These are phyloP conservation scores for Arion vulgaris DNA, from an alignment of 1,140 invertebrate species.

Conservation along the genomic window DNA sequence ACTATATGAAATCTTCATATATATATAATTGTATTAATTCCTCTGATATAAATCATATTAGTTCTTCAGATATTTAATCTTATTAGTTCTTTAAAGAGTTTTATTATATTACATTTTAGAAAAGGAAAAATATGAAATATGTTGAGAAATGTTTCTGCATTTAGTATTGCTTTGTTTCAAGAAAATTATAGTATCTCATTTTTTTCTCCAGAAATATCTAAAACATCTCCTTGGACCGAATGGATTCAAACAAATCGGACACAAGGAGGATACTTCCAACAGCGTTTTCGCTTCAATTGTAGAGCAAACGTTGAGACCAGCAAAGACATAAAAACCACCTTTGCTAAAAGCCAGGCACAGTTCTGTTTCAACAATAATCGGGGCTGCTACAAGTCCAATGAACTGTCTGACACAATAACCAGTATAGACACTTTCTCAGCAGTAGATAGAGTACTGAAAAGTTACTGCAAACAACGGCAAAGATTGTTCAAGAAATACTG, in stretches of 20 bases:
- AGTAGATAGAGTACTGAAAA: constrained; percentile 60
- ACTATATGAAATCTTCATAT: too few species aligned
- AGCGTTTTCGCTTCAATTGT: constrained; percentile 84
- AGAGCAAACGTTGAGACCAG: constrained; percentile 82
- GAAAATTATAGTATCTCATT: not conserved
- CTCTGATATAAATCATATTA: too few species aligned
- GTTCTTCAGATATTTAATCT: too few species aligned
- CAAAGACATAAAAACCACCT: constrained; percentile 76
- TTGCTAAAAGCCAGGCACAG: constrained; percentile 84
- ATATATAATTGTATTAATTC: too few species aligned
- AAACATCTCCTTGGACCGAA: constrained; percentile 79
- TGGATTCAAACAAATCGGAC: constrained; percentile 78
- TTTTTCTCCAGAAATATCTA: constrained; percentile 54
- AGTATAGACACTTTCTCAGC: constrained; percentile 61
- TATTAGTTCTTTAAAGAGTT: too few species aligned
- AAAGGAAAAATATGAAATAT: too few species aligned
- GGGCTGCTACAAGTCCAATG: constrained; percentile 58
- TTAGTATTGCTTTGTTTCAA: too few species aligned
- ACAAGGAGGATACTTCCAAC: constrained; percentile 79
- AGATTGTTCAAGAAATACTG: constrained; percentile 64
- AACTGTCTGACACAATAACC: constrained; percentile 53
- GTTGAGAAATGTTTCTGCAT: too few species aligned
- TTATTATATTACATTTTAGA: too few species aligned
- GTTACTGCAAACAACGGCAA: constrained; percentile 60
- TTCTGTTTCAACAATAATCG: constrained; percentile 79